Conservation (phyloP, 1,140 invertebrate genomes). For the Ylistrum balloti region DNA sequence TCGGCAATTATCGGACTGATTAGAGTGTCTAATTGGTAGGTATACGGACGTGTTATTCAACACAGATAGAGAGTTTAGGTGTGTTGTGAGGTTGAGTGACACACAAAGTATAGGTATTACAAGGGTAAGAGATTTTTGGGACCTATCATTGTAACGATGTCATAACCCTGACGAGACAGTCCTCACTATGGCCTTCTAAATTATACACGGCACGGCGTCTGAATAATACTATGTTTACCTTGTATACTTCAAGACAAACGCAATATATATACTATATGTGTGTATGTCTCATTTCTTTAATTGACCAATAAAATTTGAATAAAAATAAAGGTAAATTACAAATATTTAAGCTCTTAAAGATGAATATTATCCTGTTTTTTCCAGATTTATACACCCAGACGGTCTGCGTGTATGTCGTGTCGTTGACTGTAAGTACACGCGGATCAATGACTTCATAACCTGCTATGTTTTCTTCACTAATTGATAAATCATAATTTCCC, state of each 20-base stretch:
- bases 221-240: not conserved
- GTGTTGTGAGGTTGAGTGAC: not conserved
- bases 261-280: not conserved
- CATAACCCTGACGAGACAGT: constrained; percentile 5
- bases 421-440: not conserved
- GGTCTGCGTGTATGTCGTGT: not conserved
- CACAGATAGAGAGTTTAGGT: not conserved
- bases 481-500: too few species aligned
- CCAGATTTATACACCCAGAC: not conserved
- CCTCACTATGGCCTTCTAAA: not conserved
- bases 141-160: not conserved
- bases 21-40: not conserved
- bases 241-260: too few species aligned
- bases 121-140: not conserved
- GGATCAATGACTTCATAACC: not conserved
- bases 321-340: not conserved
- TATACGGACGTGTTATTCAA: constrained; percentile 1
- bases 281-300: not conserved
- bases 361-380: not conserved
- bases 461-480: not conserved
- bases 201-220: not conserved
- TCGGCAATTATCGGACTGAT: not conserved
- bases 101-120: not conserved
- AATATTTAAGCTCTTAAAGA: not conserved
- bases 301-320: not conserved